A percentile compares a stretch with the other conserved stretches of the same genome.
phyloP scores from a whole-genome alignment of 2,113 vertebrate genomes.

The Phaetusa simplex region DNA sequence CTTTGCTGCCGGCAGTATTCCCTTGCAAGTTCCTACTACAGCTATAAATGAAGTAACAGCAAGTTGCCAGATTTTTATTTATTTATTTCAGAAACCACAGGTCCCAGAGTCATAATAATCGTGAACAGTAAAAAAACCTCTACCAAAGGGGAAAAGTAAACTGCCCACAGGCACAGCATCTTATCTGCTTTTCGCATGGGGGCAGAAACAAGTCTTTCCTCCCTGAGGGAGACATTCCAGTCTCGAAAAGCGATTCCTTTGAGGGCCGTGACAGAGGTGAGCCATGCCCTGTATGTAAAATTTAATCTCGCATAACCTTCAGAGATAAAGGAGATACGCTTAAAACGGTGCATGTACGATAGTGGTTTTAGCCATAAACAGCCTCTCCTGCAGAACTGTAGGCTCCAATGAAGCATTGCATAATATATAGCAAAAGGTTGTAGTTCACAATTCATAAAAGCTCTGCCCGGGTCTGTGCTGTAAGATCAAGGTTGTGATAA shows the following conservation, averaged over 20 bases:
- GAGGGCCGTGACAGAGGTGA: not conserved
- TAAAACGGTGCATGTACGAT: rapidly evolving
- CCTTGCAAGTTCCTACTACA: not conserved
- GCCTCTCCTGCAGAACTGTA: not conserved
- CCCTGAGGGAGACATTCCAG: not conserved
- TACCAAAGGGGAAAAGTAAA: not conserved
- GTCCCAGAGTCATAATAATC: not conserved
- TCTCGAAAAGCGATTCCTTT: not conserved
- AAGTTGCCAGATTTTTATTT: not conserved
- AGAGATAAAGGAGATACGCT: not conserved
- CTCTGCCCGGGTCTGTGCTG: not conserved
- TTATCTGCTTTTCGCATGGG: not conserved
- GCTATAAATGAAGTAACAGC: not conserved
- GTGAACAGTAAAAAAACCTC: not conserved
- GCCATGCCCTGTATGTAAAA: not conserved
- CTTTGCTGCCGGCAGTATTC: not conserved
- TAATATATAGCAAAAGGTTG: not conserved
- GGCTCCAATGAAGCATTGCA: not conserved
- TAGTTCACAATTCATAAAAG: not conserved
- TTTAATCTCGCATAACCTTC: not conserved
- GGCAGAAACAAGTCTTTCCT: not conserved
- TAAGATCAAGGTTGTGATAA: not conserved
- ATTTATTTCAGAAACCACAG: not conserved
- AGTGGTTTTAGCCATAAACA: not conserved
- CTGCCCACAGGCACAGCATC: not conserved